Conservation (phyloP, 2,888 invertebrate species). For the Drosophila macrospina region DNA sequence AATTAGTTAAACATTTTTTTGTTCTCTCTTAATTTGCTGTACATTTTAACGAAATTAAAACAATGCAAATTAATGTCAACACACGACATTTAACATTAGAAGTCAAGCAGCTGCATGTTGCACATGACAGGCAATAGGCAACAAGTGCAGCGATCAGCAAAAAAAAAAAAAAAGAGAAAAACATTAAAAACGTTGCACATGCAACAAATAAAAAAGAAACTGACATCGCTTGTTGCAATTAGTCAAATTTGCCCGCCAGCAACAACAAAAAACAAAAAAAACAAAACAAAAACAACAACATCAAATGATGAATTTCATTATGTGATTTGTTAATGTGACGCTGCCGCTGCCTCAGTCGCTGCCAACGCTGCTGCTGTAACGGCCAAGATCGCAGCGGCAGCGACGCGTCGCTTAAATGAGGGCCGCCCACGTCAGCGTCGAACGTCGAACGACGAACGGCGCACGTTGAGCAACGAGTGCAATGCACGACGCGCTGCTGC, state of each 20-base stretch:
- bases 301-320: conserved; percentile 65
- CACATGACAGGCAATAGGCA: conserved; percentile 29
- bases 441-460: conserved; percentile 30
- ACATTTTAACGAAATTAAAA: conserved; percentile 41
- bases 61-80: conserved; percentile 72
- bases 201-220: conserved; percentile 26
- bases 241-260: conserved; percentile 66
- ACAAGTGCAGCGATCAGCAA: conserved; percentile 53
- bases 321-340: conserved; percentile 63
- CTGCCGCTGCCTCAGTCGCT: conserved; percentile 57
- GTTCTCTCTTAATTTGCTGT: conserved; percentile 5
- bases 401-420: conserved; percentile 37
- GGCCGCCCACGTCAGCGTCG: conserved; percentile 56
- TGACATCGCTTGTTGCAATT: conserved; percentile 65
- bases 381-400: conserved; percentile 45
- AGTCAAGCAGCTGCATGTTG: conserved; percentile 67
- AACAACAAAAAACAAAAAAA: conserved; percentile 35
- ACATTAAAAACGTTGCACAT: conserved; percentile 59
- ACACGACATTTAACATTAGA: conserved; percentile 63
- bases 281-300: conserved; percentile 26
- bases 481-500: conserved; percentile 66
- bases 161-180: too few species aligned
- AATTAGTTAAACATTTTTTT: conserved; percentile 40
- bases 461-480: conserved; percentile 65
- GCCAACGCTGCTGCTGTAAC: conserved; percentile 43